Conservation (phyloP, 2,888 invertebrate species). For the Steinernema carpocapsae region DNA sequence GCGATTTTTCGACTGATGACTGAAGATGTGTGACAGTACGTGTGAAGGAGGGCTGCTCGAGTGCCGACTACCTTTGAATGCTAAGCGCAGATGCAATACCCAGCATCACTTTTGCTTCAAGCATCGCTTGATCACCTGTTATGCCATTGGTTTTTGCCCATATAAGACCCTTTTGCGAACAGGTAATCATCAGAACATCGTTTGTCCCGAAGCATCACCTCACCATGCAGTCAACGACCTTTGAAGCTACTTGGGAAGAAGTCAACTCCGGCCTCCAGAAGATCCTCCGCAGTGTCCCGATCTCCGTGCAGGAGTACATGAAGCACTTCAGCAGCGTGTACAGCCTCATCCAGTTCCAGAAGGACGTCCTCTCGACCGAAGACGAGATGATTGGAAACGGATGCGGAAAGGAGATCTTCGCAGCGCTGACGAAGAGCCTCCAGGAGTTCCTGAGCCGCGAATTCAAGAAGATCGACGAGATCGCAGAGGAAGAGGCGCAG, state of each 20-base stretch:
- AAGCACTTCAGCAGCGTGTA: background rate
- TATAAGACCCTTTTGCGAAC: no score
- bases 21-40: no score
- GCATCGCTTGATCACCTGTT: no score
- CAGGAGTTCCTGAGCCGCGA: background rate
- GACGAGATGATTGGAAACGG: background rate
- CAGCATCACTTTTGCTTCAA: no score
- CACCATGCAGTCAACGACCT: background rate
- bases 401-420: background rate
- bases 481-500: background rate
- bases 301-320: background rate
- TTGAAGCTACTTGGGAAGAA: background rate
- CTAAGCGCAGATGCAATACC: no score
- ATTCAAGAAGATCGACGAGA: conserved; percentile 72
- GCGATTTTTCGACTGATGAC: no score
- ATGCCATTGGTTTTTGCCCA: no score
- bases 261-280: background rate
- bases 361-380: no score
- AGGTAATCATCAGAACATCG: no score
- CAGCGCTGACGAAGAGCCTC: background rate
- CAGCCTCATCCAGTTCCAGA: background rate
- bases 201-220: background rate
- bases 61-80: no score
- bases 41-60: no score
- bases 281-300: background rate